A percentile compares a stretch with the other conserved stretches of the same genome.
These are phyloP conservation scores for Geotrupes spiniger DNA, from an alignment of 2,888 invertebrate genomes.

Conservation along the genomic window DNA sequence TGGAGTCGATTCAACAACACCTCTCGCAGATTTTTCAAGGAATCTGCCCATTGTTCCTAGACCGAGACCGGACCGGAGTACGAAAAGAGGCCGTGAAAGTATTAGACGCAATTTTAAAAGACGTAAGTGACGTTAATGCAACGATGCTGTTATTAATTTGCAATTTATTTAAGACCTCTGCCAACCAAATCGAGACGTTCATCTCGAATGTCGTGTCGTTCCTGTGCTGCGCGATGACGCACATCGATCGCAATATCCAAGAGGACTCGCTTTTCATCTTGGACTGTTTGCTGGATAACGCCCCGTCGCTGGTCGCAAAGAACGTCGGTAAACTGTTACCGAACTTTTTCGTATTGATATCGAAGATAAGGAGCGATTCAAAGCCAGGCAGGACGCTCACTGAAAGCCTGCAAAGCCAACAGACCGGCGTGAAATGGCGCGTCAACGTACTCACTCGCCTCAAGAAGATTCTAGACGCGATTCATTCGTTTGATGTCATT, in stretches of 20 bases:
- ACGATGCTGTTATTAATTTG: not conserved
- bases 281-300: constrained; percentile 69
- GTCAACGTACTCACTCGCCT: constrained; percentile 71
- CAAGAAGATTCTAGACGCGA: constrained; percentile 57
- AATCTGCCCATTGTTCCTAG: constrained; percentile 66
- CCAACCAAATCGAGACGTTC: constrained; percentile 56
- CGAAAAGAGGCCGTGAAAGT: constrained; percentile 59
- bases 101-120: constrained; percentile 49
- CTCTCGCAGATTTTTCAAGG: constrained; percentile 68
- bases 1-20: constrained; percentile 55
- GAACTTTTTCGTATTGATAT: constrained; percentile 83
- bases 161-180: constrained; percentile 3
- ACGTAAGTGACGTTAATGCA: constrained; percentile 37
- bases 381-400: constrained; percentile 67
- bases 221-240: constrained; percentile 86
- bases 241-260: constrained; percentile 76
- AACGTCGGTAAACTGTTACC: constrained; percentile 71
- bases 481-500: not conserved
- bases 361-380: constrained; percentile 64
- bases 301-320: constrained; percentile 63
- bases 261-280: constrained; percentile 79
- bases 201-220: constrained; percentile 76
- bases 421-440: constrained; percentile 76
- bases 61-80: constrained; percentile 64
- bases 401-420: constrained; percentile 67